Evolutionary conservation across 2,888 invertebrate species (phyloP).

Genomic region (Teinopalpus imperialis): DNA sequence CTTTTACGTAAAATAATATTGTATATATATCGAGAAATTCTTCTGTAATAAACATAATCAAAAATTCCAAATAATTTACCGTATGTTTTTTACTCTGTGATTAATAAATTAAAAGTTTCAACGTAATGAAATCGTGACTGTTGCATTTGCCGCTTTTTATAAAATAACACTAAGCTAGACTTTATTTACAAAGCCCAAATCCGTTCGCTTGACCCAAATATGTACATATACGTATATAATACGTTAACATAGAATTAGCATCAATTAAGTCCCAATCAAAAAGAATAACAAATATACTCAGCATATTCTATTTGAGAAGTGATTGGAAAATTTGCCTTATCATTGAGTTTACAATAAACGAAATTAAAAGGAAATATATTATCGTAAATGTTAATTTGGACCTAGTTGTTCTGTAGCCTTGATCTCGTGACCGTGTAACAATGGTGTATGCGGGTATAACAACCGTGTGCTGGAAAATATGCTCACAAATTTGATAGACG

Average conservation of each 20-base stretch:
- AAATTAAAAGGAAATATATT: constrained; percentile 4
- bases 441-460: constrained; percentile 17
- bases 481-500: background rate
- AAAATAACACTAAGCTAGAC: constrained; percentile 14
- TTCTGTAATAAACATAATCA: too few relatives aligned
- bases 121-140: constrained; percentile 3
- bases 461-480: background rate
- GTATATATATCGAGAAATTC: too few relatives aligned
- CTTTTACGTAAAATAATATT: too few relatives aligned
- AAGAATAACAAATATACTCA: constrained; percentile 9
- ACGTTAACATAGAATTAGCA: constrained; percentile 7
- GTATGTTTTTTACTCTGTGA: too few relatives aligned
- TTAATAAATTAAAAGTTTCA: too few relatives aligned
- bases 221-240: background rate
- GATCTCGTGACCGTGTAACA: constrained; percentile 21
- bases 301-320: constrained; percentile 8
- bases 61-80: too few relatives aligned
- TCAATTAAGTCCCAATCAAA: constrained; percentile 3
- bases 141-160: background rate
- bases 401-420: constrained; percentile 22
- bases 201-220: constrained; percentile 16
- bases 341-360: constrained; percentile 12
- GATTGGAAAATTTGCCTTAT: constrained; percentile 14
- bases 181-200: background rate
- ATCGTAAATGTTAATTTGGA: constrained; percentile 16